Base-by-base conservation (phyloP, 2,113 vertebrate genomes). In the Oncorhynchus keta region DNA sequence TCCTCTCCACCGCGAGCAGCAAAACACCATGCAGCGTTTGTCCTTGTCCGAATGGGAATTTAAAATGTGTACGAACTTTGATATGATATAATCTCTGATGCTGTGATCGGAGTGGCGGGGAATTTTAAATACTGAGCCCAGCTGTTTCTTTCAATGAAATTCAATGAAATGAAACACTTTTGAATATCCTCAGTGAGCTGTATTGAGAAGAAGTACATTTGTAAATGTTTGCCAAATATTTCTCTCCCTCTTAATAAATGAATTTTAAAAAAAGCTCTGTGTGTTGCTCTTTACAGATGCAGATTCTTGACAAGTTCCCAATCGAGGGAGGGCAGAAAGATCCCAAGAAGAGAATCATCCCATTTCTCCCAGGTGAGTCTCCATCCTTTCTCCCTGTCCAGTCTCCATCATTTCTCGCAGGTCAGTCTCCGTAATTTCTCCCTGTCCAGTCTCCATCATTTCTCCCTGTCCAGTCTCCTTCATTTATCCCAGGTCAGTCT, bases 311-410 rank as follows among this genome's bases (percentile, higher is more conserved):
- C 93, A 99, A 99, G 92, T 99, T 99, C 86, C 98, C 98, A 82
- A 97, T 98, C 32, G 97, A 99, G 96, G 98, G 97, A 91, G 98
- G 98, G 82, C 98, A 99, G 87, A 99, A 99, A 92, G 98, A 99
- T 89, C 98, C 98, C 69, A 99, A 99, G 91, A 97, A 99, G 90
- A 96, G 98, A 91, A 99, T 98, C 89, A 99, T 99, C 87, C 97
- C 98, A 45, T 99, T 99, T 90, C 95, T 99, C 79, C 98, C 98
- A 96, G 97, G 97, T 99, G 95, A 81, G 79, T 20, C 78, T 78
- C 67, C 6, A 35, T 35, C 6, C 7, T 35, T 35, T 20, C 68
- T 68, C 5, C 57, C 49, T 74, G 32, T 32, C 32, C 32, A 32
- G 32, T 32, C 30, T 32, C 30, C 30, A 0, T 32, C 4, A 32